Percentiles rank a stretch among this genome's conserved stretches.
These are phyloP conservation scores for Apis laboriosa DNA, from an alignment of 1,140 invertebrate genomes.

Conservation along the genomic window DNA sequence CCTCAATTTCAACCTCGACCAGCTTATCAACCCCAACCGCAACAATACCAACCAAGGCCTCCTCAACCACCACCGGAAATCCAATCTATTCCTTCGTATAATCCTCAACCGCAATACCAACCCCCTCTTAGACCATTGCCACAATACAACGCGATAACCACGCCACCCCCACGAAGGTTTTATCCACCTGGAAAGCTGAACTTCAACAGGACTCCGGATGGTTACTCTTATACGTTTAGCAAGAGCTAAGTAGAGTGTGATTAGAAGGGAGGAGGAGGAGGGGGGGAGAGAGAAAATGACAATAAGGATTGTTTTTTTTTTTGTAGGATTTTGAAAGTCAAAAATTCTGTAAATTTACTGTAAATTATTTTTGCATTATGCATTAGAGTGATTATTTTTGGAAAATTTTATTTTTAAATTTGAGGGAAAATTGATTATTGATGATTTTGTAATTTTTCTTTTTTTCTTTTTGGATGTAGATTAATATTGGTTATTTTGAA, in stretches of 20 bases:
- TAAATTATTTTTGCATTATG: no score
- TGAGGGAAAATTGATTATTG: not conserved
- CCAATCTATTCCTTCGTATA: constrained; percentile 77
- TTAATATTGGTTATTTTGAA: not conserved
- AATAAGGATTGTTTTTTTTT: constrained; percentile 6
- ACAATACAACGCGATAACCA: constrained; percentile 83
- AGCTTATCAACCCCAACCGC: constrained; percentile 78
- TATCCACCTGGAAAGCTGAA: constrained; percentile 91
- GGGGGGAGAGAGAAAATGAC: no score
- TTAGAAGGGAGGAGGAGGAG: not conserved
- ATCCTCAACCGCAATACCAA: constrained; percentile 79
- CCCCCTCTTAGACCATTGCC: constrained; percentile 65
- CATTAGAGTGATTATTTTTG: no score
- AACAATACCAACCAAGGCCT: constrained; percentile 75
- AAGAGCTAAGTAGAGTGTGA: constrained; percentile 77
- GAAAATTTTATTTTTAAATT: not conserved
- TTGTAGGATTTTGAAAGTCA: not conserved
- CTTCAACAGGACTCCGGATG: constrained; percentile 91
- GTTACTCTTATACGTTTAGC: constrained; percentile 91
- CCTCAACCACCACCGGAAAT: constrained; percentile 76
- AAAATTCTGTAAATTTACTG: no score
- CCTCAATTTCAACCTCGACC: constrained; percentile 68
- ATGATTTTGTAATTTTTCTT: not conserved
- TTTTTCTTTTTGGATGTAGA: not conserved
- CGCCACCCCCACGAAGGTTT: constrained; percentile 86